Base-by-base conservation (phyloP, 1,140 invertebrate genomes). In the Zaprionus ornatus region DNA sequence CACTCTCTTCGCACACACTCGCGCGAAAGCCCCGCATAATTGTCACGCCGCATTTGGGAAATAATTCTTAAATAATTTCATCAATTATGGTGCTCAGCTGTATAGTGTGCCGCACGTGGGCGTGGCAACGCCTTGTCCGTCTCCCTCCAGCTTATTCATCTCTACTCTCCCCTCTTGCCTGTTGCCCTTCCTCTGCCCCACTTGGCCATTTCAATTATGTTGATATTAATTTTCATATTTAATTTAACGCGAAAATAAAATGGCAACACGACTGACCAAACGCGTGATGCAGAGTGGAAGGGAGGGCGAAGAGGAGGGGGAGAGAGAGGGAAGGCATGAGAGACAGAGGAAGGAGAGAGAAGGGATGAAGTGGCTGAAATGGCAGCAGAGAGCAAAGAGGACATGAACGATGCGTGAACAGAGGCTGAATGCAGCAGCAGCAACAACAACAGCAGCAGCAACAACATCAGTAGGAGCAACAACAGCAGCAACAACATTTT, bases 171-270 rank as follows among this genome's bases (percentile, higher is more conserved):
- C 7, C 7, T n/a, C n/a, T 9, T 48, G n/a, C 7, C 17, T 19
- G n/a, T 19, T 17, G 21, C 45, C 0, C 7, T 45, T 21, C 19
- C 45, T 4, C 40, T 3, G 29, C 6, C n/a, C n/a, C 40, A n/a
- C 15, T 45, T 66, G 88, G 85, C 81, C 78, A 79, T 81, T 90
- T 84, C 84, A 88, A 88, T 88, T 88, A 88, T 90, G 84, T 85
- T 87, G 78, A 88, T 81, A 88, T 88, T 88, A 90, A 88, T 88
- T 88, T 88, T 88, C 84, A 88, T 88, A 88, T 88, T 88, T 88
- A 90, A 88, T 88, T 88, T 90, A 90, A 88, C 85, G 74, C 84
- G 71, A 74, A 77, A 68, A 77, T 67, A 68, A 66, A 73, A 77
- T 73, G 54, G 62, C 69, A 77, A 50, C 23, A 29, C 55, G 60